phyloP scores from a whole-genome alignment of 2,113 vertebrate species.

The Pseudorhombus dupliciocellatus region DNA sequence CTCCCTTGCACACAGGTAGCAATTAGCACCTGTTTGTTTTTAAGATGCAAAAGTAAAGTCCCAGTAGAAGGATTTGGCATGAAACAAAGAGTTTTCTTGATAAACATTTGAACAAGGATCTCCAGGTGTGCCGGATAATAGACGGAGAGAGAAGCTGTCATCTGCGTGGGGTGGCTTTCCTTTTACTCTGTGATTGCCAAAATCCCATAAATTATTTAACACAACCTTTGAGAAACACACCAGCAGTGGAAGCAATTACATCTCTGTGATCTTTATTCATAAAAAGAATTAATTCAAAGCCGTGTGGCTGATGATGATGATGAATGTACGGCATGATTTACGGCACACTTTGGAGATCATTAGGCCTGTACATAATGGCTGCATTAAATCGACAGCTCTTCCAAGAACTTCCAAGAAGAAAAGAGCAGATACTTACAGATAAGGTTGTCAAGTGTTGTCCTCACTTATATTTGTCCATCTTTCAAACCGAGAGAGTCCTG shows the following conservation, averaged over 20 bases:
- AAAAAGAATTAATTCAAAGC: background rate
- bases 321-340: background rate
- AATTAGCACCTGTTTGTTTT: conserved; percentile 47
- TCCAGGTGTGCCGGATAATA: conserved; percentile 38
- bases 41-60: conserved; percentile 15
- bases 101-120: conserved; percentile 1
- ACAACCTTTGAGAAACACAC: conserved; percentile 1
- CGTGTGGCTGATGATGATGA: background rate
- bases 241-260: conserved; percentile 4
- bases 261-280: conserved; percentile 15
- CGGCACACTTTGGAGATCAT: background rate
- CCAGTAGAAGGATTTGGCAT: conserved; percentile 19
- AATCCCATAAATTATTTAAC: conserved; percentile 11
- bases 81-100: conserved; percentile 22
- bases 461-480: background rate
- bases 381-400: background rate
- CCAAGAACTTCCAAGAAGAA: background rate
- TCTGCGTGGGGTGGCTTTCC: conserved; percentile 3
- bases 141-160: conserved; percentile 15
- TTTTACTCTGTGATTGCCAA: conserved; percentile 9
- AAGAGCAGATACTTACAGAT: no score
- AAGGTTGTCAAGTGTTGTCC: background rate
- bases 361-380: background rate
- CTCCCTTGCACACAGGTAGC: conserved; percentile 19
- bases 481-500: background rate